Conservation (phyloP, 2,113 vertebrate species). For the Cathartes aura region DNA sequence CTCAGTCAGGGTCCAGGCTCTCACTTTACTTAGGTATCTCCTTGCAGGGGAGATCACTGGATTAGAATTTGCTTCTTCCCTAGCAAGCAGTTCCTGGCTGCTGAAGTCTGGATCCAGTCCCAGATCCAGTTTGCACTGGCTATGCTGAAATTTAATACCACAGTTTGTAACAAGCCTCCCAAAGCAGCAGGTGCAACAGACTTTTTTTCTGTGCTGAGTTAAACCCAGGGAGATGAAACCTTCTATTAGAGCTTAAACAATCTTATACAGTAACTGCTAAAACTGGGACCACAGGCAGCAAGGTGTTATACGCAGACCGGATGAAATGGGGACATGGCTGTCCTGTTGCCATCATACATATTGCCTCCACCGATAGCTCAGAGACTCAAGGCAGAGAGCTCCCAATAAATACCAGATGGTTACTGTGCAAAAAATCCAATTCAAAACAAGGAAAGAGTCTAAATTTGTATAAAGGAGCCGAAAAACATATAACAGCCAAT, state of each 20-base stretch:
- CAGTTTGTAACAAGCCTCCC: not conserved
- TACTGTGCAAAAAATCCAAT: not conserved
- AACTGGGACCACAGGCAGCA: not conserved
- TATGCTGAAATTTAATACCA: not conserved
- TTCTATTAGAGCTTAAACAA: not conserved
- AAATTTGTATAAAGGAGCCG: not conserved
- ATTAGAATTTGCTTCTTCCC: not conserved
- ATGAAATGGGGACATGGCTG: not conserved
- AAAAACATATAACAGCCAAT: not conserved
- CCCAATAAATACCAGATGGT: not conserved
- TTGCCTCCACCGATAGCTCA: not conserved
- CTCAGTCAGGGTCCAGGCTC: not conserved
- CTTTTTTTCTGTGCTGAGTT: not conserved
- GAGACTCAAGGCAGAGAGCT: not conserved
- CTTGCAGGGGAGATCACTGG: not conserved
- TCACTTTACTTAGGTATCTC: not conserved
- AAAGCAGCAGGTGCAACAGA: not conserved
- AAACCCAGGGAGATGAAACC: not conserved
- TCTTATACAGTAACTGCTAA: not conserved
- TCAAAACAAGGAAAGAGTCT: not conserved
- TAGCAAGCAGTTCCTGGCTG: not conserved
- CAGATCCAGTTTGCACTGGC: not conserved
- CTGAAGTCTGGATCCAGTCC: not conserved
- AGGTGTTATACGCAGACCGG: not conserved
- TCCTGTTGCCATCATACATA: not conserved